Conservation (phyloP, 2,113 vertebrate species). For the Collichthys lucidus region DNA sequence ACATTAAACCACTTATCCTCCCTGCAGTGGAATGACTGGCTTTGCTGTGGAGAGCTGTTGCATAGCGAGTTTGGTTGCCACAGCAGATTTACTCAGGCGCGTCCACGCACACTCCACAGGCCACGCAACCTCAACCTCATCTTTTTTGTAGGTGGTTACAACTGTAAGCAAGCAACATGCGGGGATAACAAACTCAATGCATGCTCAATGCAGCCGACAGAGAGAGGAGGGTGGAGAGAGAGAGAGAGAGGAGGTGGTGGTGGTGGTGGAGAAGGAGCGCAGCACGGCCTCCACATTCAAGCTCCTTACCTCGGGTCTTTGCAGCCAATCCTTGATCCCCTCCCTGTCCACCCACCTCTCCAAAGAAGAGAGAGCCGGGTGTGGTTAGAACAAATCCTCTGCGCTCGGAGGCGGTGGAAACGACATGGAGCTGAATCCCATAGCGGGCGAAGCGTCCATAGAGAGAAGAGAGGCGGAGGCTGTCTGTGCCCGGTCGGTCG, state of each 20-base stretch:
- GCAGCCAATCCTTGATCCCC: slow-evolving; percentile 64
- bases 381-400: slow-evolving; percentile 76
- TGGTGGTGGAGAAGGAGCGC: background rate
- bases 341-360: too few relatives aligned
- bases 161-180: slow-evolving; percentile 27
- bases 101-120: slow-evolving; percentile 70
- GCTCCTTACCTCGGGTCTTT: slow-evolving; percentile 77
- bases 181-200: background rate
- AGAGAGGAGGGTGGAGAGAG: background rate
- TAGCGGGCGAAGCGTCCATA: slow-evolving; percentile 38
- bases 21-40: slow-evolving; percentile 37
- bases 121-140: slow-evolving; percentile 53
- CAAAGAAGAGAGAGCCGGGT: slow-evolving; percentile 75
- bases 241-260: too few relatives aligned
- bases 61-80: slow-evolving; percentile 63
- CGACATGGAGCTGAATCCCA: slow-evolving; percentile 62
- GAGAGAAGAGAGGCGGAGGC: background rate
- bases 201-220: slow-evolving; percentile 11
- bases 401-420: slow-evolving; percentile 59
- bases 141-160: slow-evolving; percentile 12
- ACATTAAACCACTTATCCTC: background rate
- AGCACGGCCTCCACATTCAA: slow-evolving; percentile 44
- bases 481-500: background rate
- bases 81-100: slow-evolving; percentile 73
- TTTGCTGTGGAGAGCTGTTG: slow-evolving; percentile 57